A percentile compares a stretch with the other conserved stretches of the same genome.
These are phyloP conservation scores for Stichopus chloronotus DNA, from an alignment of 35 echinoderm and acorn worm species.

Conservation along the genomic window DNA sequence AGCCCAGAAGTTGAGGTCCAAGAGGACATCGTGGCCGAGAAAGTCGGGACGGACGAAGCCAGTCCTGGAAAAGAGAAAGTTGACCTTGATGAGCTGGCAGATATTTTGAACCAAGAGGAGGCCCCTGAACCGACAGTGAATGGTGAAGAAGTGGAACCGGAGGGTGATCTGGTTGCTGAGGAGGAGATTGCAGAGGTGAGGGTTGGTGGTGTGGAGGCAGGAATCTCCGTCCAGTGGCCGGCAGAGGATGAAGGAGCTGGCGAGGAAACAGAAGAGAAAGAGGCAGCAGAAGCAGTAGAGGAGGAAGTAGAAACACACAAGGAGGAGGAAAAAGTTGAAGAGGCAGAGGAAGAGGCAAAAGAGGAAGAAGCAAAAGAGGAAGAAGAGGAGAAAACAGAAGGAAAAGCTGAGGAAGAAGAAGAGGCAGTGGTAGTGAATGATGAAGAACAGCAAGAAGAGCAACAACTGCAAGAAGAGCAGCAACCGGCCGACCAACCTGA, in stretches of 20 bases:
- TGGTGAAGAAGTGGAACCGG: not conserved
- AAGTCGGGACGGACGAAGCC: conserved; percentile 2
- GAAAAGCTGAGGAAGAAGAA: not conserved
- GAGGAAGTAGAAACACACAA: not conserved
- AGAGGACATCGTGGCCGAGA: conserved; percentile 38
- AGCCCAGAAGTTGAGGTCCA: conserved; percentile 19
- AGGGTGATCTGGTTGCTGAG: conserved; percentile 15
- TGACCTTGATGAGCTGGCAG: conserved; percentile 42
- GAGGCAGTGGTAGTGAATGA: not conserved
- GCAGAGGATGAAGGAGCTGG: not conserved
- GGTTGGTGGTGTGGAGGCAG: conserved; percentile 32
- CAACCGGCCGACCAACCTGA: not conserved
- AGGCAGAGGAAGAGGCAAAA: not conserved
- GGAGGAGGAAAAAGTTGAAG: not conserved
- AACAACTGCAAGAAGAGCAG: not conserved
- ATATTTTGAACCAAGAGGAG: conserved; percentile 1
- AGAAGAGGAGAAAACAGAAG: not conserved
- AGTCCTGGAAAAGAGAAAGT: conserved; percentile 1
- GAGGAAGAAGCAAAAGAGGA: not conserved
- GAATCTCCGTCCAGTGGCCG: conserved; percentile 35
- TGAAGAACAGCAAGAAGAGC: not conserved
- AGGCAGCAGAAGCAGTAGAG: not conserved
- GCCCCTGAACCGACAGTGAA: not conserved
- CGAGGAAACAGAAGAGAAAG: not conserved
- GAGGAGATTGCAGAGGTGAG: conserved; percentile 41